phyloP scores from a whole-genome alignment of 2,113 vertebrate species.

The Hippocampus mohnikei region DNA sequence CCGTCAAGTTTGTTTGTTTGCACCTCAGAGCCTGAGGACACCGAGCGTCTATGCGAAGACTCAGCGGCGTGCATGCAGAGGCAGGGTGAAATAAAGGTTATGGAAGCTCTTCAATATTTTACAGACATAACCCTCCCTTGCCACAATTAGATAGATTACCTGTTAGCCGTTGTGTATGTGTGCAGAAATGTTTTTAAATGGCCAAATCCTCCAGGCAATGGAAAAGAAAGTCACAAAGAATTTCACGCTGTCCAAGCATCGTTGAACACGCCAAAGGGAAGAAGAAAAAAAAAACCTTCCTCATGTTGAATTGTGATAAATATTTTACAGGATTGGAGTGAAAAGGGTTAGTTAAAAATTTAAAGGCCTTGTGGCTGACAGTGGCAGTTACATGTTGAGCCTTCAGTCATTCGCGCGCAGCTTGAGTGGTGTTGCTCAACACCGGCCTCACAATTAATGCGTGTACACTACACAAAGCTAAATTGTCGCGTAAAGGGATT shows the following conservation, averaged over 20 bases:
- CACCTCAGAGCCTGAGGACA: conserved; percentile 81
- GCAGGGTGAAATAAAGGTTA: conserved; percentile 94
- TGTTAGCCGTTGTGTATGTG: conserved; percentile 86
- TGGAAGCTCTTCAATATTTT: conserved; percentile 87
- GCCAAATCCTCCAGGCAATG: conserved; percentile 89
- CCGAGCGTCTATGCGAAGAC: conserved; percentile 78
- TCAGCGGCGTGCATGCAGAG: conserved; percentile 75
- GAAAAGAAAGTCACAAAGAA: conserved; percentile 87
- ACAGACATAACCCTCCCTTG: conserved; percentile 84
- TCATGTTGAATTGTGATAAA: conserved; percentile 74
- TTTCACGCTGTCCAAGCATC: conserved; percentile 83
- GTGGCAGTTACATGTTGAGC: conserved; percentile 72
- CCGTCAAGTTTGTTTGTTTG: conserved; percentile 68
- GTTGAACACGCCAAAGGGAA: conserved; percentile 60
- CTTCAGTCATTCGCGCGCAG: conserved; percentile 46
- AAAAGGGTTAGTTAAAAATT: conserved; percentile 83
- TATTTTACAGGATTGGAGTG: conserved; percentile 81
- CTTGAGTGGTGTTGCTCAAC: conserved; percentile 22
- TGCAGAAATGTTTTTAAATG: conserved; percentile 84
- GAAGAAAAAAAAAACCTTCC: conserved; percentile 52
- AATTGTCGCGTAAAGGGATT: background rate
- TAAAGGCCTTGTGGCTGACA: conserved; percentile 66
- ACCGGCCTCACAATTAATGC: background rate
- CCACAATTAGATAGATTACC: conserved; percentile 99
- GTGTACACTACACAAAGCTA: conserved; percentile 18